Evolutionary conservation across 2,113 vertebrate species (phyloP), one percentile per base, ranked within the genome.

Genomic region (Gobius niger): DNA sequence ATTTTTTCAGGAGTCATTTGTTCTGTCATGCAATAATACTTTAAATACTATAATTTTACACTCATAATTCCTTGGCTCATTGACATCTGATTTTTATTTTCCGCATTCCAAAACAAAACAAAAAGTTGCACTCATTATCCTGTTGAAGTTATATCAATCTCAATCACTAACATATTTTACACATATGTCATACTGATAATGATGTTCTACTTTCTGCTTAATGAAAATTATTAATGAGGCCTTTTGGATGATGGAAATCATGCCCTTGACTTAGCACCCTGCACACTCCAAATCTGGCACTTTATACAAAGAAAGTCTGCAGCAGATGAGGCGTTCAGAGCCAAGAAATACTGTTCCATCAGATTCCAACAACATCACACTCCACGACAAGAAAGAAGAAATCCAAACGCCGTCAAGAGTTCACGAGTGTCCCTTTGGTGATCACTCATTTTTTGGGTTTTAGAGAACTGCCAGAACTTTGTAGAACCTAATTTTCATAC

Each of bases 221-320:
- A 78, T 75, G 75, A 78, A 44, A 44, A 40, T 18, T 75, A 54
- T 18, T 65, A 57, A 72, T 63, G 62, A 76, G 54, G 60, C 44
- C 62, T 19, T 47, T 41, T 73, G 18, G 60, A 74, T 67, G 56
- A 74, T 67, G 67, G 76, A 75, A 66, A 67, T 74, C 67, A 63
- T 75, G 15, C 47, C 56, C 44, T 59, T 64, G 68, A 70, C 47
- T 63, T 64, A 46, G 71, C 57, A 53, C 24, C 19, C 49, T 46
- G 24, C 57, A 44, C 54, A n/a, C 10, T 62, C 4, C 34, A 57
- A 56, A 53, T 59, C 19, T 64, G 64, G 47, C 24, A 44, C 8
- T 70, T 19, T 16, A 44, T 16, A 53, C n/a, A 63, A 67, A 64
- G 44, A 12, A 49, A 66, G 44, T 24, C 7, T 7, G 67, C 47